These are phyloP conservation scores for Acanthaster planci DNA, from an alignment of 35 echinoderm and acorn worm genomes.

Conservation along the genomic window DNA sequence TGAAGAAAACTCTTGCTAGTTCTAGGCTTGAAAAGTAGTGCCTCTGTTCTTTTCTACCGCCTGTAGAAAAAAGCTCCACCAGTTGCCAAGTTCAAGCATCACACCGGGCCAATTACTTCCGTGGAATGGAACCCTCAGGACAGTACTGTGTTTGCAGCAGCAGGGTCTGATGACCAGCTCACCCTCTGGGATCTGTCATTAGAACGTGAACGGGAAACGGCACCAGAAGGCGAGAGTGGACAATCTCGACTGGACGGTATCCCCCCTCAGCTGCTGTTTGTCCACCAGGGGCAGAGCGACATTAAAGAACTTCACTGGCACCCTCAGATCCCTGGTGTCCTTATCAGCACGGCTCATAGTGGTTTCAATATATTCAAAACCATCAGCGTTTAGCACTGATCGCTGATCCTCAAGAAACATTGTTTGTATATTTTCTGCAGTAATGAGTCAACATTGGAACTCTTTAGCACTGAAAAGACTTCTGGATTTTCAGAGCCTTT, in stretches of 20 bases:
- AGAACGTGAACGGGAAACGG: constrained; percentile 44
- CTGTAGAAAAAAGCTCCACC: constrained; percentile 78
- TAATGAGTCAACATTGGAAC: too few relatives aligned
- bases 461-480: too few relatives aligned
- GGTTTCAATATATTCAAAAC: constrained; percentile 98
- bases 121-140: constrained; percentile 91
- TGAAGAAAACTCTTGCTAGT: too few relatives aligned
- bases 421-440: too few relatives aligned
- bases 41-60: background rate
- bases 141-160: constrained; percentile 83
- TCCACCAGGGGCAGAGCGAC: constrained; percentile 93
- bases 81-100: constrained; percentile 96
- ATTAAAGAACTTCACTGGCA: constrained; percentile 98
- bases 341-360: constrained; percentile 87
- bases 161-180: constrained; percentile 86
- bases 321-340: constrained; percentile 84
- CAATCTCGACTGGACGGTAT: constrained; percentile 45
- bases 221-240: background rate
- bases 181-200: constrained; percentile 95
- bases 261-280: constrained; percentile 90
- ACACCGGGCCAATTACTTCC: constrained; percentile 84
- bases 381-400: constrained; percentile 64
- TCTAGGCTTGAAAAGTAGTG: too few relatives aligned
- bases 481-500: too few relatives aligned
- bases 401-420: too few relatives aligned